Evolutionary conservation across 2,113 vertebrate genomes (phyloP), one percentile per base, ranked within the genome.

Genomic region (Epinephelus cyanopodus): DNA sequence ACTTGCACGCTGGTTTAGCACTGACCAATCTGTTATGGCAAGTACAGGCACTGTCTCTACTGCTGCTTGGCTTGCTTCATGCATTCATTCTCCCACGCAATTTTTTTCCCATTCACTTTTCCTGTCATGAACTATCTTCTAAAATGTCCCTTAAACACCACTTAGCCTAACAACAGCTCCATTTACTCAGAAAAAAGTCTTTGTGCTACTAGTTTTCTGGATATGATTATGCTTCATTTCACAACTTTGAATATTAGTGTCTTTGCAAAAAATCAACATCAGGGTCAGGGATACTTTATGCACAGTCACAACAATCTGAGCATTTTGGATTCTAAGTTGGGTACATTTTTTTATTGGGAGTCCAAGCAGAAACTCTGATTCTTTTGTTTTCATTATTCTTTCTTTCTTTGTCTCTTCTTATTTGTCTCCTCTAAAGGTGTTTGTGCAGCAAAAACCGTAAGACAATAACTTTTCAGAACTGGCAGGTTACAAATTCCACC

Each of bases 71-170:
- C 42, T 25, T 57, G 37, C 37, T 56, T 75, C 52, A 15, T 23
- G 25, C 37, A 47, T 56, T 66, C 18, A 23, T 58, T 52, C 80
- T 71, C 42, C 74, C 39, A 23, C 18, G n/a, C 33, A 42, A 2
- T 18, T 29, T 29, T 58, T 27, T 68, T 48, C 23, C 61, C 54
- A 47, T 73, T 56, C 73, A 54, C 42, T 60, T 66, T 71, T 54
- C 17, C 53, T 61, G 57, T 64, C 76, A 74, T 42, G 45, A 33
- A 47, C 8, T 13, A 63, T 69, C 57, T 19, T 63, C 18, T 54
- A 48, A 53, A 66, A 45, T 27, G 37, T 23, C 64, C 64, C 39
- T 50, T 9, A 50, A 50, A 53, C 27, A 69, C 9, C 50, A 39
- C 27, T 8, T 48, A 27, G 68, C 33, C 18, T 23, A 12, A 25